Percentiles rank a stretch among this genome's conserved stretches.
Evolutionary conservation across 2,113 vertebrate species (phyloP).

Genomic region (Rana temporaria): DNA sequence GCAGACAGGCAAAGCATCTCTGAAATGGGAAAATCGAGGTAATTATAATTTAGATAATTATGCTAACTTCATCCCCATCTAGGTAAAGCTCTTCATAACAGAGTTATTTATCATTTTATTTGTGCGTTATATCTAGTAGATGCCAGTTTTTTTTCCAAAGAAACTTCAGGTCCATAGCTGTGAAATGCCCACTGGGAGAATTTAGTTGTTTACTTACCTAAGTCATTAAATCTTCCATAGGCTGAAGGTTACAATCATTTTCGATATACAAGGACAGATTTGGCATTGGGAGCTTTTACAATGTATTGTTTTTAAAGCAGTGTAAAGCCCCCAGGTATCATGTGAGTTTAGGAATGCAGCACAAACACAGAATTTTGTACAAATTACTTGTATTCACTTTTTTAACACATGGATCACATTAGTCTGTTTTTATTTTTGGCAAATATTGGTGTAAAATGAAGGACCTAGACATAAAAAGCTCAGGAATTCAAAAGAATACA

Average conservation of each 20-base stretch:
- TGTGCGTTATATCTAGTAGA: too few species aligned
- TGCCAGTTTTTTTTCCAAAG: too few species aligned
- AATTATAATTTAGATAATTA: too few species aligned
- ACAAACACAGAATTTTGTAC: not conserved
- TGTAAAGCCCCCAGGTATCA: slow-evolving; percentile 7
- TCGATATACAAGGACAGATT: not conserved
- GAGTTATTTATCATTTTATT: too few species aligned
- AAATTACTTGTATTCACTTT: not conserved
- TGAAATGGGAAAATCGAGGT: too few species aligned
- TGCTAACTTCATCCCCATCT: too few species aligned
- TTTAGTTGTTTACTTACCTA: not conserved
- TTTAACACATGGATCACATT: not conserved
- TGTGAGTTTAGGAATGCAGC: not conserved
- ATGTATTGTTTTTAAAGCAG: not conserved
- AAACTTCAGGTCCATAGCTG: not conserved
- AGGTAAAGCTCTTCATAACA: too few species aligned
- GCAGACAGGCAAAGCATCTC: too few species aligned
- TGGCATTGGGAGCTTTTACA: not conserved
- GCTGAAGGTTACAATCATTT: slow-evolving; percentile 1
- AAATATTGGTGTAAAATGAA: slow-evolving; percentile 17
- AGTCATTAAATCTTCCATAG: not conserved
- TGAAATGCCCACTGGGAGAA: not conserved
- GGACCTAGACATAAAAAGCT: not conserved
- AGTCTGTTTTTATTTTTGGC: slow-evolving; percentile 19
- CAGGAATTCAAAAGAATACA: not conserved